Conservation (phyloP, 2,113 vertebrate genomes). For the Callithrix jacchus region DNA sequence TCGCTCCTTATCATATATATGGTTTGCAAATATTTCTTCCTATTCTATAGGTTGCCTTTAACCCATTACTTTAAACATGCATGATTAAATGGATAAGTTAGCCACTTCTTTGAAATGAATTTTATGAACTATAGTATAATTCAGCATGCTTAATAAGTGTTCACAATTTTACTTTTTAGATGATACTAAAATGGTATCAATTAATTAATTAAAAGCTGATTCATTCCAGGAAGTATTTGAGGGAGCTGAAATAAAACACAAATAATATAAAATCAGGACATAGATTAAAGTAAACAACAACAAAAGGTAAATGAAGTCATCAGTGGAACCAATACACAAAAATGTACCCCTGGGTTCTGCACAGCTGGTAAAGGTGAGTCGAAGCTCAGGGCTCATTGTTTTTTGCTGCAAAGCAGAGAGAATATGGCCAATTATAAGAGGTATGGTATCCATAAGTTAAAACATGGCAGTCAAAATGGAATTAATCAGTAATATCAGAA, state of each 20-base stretch:
- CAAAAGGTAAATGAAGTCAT: background rate
- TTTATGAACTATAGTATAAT: background rate
- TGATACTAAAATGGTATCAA: conserved; percentile 20
- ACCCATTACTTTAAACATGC: background rate
- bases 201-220: background rate
- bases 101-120: conserved; percentile 37
- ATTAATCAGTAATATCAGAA: background rate
- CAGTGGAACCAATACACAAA: fast-evolving
- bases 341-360: fast-evolving
- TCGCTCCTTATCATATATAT: background rate
- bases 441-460: background rate
- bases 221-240: background rate
- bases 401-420: background rate
- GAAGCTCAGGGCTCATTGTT: fast-evolving
- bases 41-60: background rate
- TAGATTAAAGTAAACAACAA: background rate
- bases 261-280: background rate
- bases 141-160: background rate
- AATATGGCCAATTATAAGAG: fast-evolving
- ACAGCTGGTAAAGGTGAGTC: fast-evolving
- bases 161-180: background rate
- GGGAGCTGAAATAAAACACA: background rate
- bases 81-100: background rate
- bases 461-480: background rate
- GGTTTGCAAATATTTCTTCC: background rate